Evolutionary conservation across 30 jellyfish, hydroid and myxozoan genomes (phyloP).

Genomic region (Turritopsis rubra): DNA sequence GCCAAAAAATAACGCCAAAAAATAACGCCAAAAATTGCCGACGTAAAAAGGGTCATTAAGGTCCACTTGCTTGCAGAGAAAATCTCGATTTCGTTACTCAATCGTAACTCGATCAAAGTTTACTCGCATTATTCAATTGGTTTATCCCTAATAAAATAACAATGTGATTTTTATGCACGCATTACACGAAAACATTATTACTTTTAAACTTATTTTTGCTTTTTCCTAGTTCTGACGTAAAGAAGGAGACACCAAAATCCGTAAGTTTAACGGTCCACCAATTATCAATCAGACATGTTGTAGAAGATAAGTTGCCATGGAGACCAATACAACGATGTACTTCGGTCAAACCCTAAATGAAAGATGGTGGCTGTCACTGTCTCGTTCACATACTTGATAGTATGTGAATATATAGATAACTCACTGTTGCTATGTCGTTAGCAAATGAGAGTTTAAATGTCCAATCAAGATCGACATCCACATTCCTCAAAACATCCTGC

Average conservation of each 20-base stretch:
- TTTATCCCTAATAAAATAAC: too few species aligned
- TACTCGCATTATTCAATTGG: too few species aligned
- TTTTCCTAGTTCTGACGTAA: background rate
- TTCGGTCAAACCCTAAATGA: slow-evolving; percentile 60
- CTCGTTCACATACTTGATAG: too few species aligned
- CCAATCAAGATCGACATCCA: slow-evolving; percentile 69
- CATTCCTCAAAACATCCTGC: slow-evolving; percentile 67
- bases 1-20: too few species aligned
- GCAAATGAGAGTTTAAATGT: slow-evolving; percentile 78
- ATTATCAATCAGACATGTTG: slow-evolving; percentile 70
- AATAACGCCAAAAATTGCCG: too few species aligned
- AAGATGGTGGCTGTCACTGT: background rate
- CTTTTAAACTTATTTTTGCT: background rate
- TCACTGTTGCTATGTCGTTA: slow-evolving; percentile 71
- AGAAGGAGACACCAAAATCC: slow-evolving; percentile 44
- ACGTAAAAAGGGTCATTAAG: too few species aligned
- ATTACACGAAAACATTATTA: too few species aligned
- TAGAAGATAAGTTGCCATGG: slow-evolving; percentile 71
- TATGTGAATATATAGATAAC: background rate
- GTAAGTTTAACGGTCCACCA: slow-evolving; percentile 79
- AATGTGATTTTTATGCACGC: too few species aligned
- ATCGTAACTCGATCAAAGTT: too few species aligned
- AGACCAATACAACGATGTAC: slow-evolving; percentile 58
- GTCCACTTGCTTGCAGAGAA: too few species aligned
- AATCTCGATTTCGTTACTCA: too few species aligned